A percentile compares a stretch with the other conserved stretches of the same genome.
Conservation (phyloP, 2,113 vertebrate genomes). For the Hyaena hyaena region DNA sequence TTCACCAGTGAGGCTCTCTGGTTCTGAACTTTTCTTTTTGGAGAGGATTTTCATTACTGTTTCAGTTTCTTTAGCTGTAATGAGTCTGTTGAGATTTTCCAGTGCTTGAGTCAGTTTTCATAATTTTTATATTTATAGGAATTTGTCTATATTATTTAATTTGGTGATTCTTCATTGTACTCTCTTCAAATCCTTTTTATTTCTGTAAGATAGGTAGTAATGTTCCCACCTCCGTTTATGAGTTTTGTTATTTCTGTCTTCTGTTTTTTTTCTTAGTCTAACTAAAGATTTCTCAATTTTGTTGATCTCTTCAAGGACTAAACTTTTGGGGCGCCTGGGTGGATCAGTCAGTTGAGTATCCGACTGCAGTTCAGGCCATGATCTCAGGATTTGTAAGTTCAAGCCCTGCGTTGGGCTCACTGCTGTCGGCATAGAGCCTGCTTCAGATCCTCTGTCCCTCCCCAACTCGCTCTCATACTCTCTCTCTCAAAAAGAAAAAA, state of each 20-base stretch:
- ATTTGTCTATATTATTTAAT: background rate
- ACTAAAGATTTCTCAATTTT: constrained; percentile 4
- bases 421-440: no score
- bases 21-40: background rate
- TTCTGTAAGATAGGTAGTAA: background rate
- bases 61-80: background rate
- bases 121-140: background rate
- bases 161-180: background rate
- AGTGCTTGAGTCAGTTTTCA: background rate
- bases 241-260: background rate
- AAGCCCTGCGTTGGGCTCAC: no score
- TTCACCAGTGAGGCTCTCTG: background rate
- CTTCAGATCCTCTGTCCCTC: no score
- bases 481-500: no score
- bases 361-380: no score
- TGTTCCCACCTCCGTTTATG: background rate
- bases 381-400: no score
- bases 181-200: constrained; percentile 9
- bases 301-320: background rate
- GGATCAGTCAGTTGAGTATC: no score
- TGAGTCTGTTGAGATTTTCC: background rate
- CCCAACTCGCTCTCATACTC: no score
- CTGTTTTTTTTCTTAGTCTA: background rate
- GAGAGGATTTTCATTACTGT: background rate
- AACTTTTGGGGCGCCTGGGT: background rate